These are phyloP conservation scores for Eumaeus atala DNA, from an alignment of 1,140 invertebrate species.

Conservation along the genomic window DNA sequence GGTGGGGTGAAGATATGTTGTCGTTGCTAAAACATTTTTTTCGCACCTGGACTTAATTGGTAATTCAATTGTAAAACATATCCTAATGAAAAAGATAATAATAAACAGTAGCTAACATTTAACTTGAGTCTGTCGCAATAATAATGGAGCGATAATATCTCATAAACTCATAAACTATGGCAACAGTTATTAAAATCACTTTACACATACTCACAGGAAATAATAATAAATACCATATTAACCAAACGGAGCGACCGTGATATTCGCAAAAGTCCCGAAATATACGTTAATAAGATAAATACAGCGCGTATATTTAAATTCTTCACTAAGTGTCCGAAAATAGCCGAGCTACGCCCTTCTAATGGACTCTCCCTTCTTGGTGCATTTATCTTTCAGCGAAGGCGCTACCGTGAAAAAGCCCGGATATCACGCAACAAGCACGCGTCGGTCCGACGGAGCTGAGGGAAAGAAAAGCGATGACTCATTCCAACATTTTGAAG, in stretches of 20 bases:
- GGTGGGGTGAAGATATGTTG: no score
- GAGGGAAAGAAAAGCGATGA: conserved; percentile 19
- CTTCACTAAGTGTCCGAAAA: background rate
- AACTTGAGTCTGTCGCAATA: no score
- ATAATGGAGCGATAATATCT: no score
- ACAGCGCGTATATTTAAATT: conserved; percentile 5
- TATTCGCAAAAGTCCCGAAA: conserved; percentile 1
- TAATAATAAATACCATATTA: no score
- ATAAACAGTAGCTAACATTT: no score
- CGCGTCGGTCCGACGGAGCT: background rate
- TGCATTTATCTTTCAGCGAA: conserved; percentile 16
- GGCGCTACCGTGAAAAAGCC: conserved; percentile 22
- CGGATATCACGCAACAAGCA: conserved; percentile 19
- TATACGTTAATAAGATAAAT: conserved; percentile 1
- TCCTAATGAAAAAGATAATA: no score
- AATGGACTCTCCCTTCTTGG: conserved; percentile 13
- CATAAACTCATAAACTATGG: no score
- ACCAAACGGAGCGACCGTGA: background rate
- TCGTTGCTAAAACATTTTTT: no score
- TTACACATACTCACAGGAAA: no score
- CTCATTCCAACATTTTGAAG: conserved; percentile 24
- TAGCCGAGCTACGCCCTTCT: conserved; percentile 20
- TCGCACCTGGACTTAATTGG: no score
- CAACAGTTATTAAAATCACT: no score
- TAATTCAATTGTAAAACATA: no score